These are phyloP conservation scores for Sphenodon punctatus DNA, from an alignment of 2,797 vertebrate species.

Conservation along the genomic window DNA sequence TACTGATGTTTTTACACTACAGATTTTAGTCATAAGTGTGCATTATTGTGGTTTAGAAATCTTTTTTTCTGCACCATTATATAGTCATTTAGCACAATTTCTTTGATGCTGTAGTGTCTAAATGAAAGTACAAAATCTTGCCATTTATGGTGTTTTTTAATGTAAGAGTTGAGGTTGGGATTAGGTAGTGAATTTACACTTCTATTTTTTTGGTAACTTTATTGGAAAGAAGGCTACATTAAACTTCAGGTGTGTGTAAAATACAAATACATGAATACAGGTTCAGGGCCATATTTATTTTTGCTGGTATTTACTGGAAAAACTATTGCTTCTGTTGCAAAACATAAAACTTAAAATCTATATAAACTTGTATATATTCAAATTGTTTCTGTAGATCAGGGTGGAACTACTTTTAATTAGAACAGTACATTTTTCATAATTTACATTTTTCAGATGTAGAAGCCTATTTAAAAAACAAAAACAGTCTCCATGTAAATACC, in stretches of 20 bases:
- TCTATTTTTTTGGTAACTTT: background rate
- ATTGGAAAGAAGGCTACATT: constrained; percentile 17
- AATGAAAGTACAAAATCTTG: constrained; percentile 1
- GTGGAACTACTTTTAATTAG: constrained; percentile 19
- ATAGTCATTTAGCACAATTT: background rate
- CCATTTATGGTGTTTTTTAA: background rate
- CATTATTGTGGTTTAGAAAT: background rate
- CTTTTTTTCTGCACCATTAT: background rate
- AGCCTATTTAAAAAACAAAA: constrained; percentile 35
- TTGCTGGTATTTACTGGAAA: background rate
- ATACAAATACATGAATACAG: background rate
- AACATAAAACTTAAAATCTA: background rate
- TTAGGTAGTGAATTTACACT: constrained; percentile 18
- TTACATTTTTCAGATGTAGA: constrained; percentile 8
- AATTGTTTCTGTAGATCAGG: constrained; percentile 9
- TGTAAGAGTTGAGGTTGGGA: background rate
- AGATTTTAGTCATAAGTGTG: background rate
- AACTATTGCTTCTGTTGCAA: constrained; percentile 3
- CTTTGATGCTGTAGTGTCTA: constrained; percentile 1
- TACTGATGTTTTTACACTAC: background rate
- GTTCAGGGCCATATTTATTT: background rate
- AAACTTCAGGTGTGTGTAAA: constrained; percentile 6
- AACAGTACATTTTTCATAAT: constrained; percentile 45
- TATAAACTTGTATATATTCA: background rate
- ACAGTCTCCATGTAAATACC: constrained; percentile 16